phyloP scores from a whole-genome alignment of 2,888 invertebrate genomes.

The Atherix ibis region DNA sequence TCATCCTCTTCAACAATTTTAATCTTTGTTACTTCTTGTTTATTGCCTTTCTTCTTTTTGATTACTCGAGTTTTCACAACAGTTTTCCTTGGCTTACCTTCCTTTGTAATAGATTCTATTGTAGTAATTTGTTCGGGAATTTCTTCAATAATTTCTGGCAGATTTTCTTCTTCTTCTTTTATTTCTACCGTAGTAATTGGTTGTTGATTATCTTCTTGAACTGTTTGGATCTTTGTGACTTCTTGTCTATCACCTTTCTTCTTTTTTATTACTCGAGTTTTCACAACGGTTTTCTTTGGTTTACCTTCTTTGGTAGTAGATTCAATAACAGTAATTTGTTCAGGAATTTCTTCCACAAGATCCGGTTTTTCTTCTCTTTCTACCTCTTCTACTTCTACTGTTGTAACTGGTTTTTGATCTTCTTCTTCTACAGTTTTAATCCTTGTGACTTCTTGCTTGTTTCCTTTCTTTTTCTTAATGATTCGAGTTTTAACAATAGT shows the following conservation, averaged over 20 bases:
- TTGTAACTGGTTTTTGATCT: conserved; percentile 26
- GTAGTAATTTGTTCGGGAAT: conserved; percentile 26
- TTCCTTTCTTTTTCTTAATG: conserved; percentile 30
- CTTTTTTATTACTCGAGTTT: conserved; percentile 26
- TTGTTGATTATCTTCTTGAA: conserved; percentile 19
- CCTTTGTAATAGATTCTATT: conserved; percentile 27
- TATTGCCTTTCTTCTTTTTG: conserved; percentile 18
- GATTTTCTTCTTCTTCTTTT: conserved; percentile 19
- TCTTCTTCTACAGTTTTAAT: conserved; percentile 33
- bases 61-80: conserved; percentile 20
- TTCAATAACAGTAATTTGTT: conserved; percentile 26
- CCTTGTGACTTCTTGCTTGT: conserved; percentile 33
- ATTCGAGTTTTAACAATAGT: conserved; percentile 30
- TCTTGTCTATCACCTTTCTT: conserved; percentile 24
- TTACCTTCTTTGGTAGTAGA: conserved; percentile 16
- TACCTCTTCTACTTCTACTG: conserved; percentile 17
- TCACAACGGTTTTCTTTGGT: conserved; percentile 18
- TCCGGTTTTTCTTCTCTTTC: conserved; percentile 22
- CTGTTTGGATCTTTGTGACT: conserved; percentile 21
- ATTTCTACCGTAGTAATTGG: conserved; percentile 16
- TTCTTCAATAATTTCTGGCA: conserved; percentile 20
- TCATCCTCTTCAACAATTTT: conserved; percentile 22
- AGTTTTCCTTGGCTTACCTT: conserved; percentile 27
- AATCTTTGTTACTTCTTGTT: conserved; percentile 21
- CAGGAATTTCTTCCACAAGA: conserved; percentile 12